Evolutionary conservation across 2,797 vertebrate species (phyloP).

Genomic region (Platalea minor): DNA sequence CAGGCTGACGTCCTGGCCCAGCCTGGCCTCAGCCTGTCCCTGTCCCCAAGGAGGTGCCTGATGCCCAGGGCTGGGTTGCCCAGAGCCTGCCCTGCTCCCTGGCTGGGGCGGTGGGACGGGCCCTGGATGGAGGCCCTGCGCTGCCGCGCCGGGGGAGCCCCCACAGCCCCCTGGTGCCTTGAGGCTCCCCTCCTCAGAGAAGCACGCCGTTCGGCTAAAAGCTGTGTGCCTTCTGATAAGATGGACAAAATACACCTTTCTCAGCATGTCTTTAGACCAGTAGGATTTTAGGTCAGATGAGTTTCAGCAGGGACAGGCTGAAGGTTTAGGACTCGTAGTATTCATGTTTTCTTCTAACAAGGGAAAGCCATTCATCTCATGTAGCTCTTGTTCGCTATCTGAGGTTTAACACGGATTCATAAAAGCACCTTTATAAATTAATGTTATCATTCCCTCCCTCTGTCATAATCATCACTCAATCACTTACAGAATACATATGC

Average conservation of each 20-base stretch:
- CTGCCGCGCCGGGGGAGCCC: fast-evolving
- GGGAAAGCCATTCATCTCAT: not conserved
- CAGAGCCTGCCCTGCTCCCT: not conserved
- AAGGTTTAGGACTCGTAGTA: not conserved
- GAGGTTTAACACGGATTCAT: not conserved
- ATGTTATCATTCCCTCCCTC: not conserved
- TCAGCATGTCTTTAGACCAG: not conserved
- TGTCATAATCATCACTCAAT: not conserved
- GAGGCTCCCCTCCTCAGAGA: not conserved
- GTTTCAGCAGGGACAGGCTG: not conserved
- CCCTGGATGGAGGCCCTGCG: not conserved
- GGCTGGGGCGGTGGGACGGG: not conserved
- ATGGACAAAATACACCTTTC: not conserved
- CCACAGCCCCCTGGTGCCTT: fast-evolving
- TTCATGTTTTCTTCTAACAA: not conserved
- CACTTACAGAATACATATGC: not conserved
- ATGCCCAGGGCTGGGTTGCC: not conserved
- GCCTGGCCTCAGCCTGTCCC: not conserved
- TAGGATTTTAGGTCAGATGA: not conserved
- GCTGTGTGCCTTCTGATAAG: not conserved
- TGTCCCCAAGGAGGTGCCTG: fast-evolving
- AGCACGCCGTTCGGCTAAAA: not conserved
- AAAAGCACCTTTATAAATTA: not conserved
- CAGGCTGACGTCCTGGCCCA: not conserved
- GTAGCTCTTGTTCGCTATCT: not conserved